These are phyloP conservation scores for Tragulus kanchil DNA, from an alignment of 2,113 vertebrate genomes.

Conservation along the genomic window DNA sequence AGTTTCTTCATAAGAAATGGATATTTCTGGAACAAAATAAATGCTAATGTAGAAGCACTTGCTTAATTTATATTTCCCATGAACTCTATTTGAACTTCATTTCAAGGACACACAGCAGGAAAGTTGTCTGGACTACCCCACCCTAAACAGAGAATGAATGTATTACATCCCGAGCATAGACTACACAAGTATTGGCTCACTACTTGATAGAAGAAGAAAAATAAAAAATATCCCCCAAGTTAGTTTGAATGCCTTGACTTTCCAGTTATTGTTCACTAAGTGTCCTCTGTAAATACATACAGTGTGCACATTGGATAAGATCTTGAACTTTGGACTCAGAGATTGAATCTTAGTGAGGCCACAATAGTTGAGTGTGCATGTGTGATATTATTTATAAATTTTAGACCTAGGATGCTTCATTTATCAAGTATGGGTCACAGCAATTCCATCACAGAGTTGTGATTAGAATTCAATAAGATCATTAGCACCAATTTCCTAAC, in stretches of 20 bases:
- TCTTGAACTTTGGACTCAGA: not conserved
- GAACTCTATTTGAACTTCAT: constrained; percentile 66
- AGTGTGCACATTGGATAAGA: not conserved
- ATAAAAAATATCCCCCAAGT: constrained; percentile 30
- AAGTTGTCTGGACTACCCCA: constrained; percentile 51
- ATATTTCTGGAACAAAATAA: constrained; percentile 47
- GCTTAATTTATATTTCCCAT: constrained; percentile 59
- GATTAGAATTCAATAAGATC: not conserved
- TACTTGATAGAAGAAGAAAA: constrained; percentile 36
- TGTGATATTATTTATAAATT: not conserved
- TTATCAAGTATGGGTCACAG: not conserved
- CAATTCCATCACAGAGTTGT: not conserved
- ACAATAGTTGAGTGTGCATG: not conserved
- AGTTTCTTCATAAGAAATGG: constrained; percentile 29
- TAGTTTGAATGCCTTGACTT: constrained; percentile 16
- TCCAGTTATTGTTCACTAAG: not conserved
- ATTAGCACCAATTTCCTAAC: not conserved
- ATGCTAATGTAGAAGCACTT: constrained; percentile 16
- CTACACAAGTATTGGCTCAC: constrained; percentile 57
- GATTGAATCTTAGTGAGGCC: not conserved
- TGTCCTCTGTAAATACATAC: not conserved
- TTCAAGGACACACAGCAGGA: constrained; percentile 57
- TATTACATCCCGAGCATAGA: constrained; percentile 50
- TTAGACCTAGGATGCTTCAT: not conserved
- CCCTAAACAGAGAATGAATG: constrained; percentile 50